Evolutionary conservation across 2,888 invertebrate species (phyloP).

Genomic region (Heliconius aoede): DNA sequence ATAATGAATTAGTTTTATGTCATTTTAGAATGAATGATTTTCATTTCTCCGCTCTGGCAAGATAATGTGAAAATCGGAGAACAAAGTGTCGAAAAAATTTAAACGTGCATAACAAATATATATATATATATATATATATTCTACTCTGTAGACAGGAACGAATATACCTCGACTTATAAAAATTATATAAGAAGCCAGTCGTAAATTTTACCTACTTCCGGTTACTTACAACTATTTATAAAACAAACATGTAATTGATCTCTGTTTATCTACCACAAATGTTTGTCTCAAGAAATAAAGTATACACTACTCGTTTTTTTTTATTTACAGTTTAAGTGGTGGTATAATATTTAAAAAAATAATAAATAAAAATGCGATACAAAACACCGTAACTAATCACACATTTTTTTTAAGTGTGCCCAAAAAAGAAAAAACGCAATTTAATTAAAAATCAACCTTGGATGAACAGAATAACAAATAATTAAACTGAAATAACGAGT

Average conservation of each 20-base stretch:
- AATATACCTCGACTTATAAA: too few species aligned
- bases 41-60: too few species aligned
- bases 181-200: background rate
- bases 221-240: background rate
- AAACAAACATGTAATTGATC: background rate
- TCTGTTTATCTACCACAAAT: background rate
- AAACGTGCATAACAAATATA: too few species aligned
- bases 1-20: too few species aligned
- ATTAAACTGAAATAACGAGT: slow-evolving; percentile 15
- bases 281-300: background rate
- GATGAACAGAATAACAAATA: background rate
- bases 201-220: background rate
- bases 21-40: too few species aligned
- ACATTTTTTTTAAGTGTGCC: background rate
- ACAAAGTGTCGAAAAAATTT: background rate
- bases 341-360: too few species aligned
- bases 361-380: too few species aligned
- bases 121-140: too few species aligned
- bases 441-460: slow-evolving; percentile 12
- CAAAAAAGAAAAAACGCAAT: background rate
- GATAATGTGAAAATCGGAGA: background rate
- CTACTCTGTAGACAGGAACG: too few species aligned
- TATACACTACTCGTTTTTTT: background rate
- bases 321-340: too few species aligned
- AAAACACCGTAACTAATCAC: background rate